Base-by-base conservation (phyloP, 2,888 invertebrate species). In the Epicampocera succincta region DNA sequence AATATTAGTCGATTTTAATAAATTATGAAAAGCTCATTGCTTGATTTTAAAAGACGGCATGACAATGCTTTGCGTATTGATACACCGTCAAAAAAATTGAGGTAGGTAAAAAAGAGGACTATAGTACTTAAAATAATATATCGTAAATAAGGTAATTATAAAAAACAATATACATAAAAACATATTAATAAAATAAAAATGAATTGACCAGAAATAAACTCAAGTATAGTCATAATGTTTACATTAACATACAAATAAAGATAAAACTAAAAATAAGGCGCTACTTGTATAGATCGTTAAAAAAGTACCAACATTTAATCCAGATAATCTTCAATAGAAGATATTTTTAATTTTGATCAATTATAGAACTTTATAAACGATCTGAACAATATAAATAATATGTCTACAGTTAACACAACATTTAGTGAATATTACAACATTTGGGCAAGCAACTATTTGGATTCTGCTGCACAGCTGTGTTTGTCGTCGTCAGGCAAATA, bases 341-440 rank as follows among this genome's bases (percentile, higher is more conserved):
- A 15, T 15, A 46, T 17, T 46, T 46, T 50, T 21, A 15, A 50
- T 9, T 2, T 12, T 21, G 21, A 19, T 19, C 48, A 21, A 11
- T n/a, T 50, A 9, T 5, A 12, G 11, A 2, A n/a, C 19, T 21
- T 21, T 50, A 21, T 50, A 77, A 83, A 44, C 52, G 61, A 44
- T 73, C 44, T 69, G 25, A 33, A 33, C 65, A 79, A 72, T 21
- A 12, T 17, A 42, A 54, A 9, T 71, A 68, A n/a, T 50, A 50
- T 15, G 19, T 48, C 66, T 76, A 29, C 68, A 54, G 44, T 66
- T 63, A 73, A 69, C 66, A 74, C 52, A 79, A 84, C 80, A 84
- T 85, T 86, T 87, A 88, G 80, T 87, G 84, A 84, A 88, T 88
- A 80, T 85, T 88, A 86, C 88, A 88, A 87, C 88, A 88, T 84